Conservation (phyloP, 2,113 vertebrate genomes). For the Athene cunicularia region DNA sequence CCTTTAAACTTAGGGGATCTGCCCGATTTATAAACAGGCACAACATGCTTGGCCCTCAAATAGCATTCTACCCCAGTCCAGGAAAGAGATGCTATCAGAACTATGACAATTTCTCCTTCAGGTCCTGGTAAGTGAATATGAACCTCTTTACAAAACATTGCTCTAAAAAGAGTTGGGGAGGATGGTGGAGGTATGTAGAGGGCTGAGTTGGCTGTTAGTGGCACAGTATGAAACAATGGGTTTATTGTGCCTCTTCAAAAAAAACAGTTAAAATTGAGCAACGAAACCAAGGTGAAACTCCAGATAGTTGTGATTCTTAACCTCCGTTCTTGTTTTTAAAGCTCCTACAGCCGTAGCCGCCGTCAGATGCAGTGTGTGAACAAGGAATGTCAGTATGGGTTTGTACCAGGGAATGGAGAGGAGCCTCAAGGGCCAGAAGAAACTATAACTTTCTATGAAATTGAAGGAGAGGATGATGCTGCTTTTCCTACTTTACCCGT, state of each 20-base stretch:
- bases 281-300: not conserved
- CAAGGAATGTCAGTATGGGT: constrained; percentile 83
- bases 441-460: constrained; percentile 79
- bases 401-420: constrained; percentile 70
- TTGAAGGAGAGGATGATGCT: constrained; percentile 77
- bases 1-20: constrained; percentile 69
- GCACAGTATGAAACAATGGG: not conserved
- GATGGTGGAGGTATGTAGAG: not conserved
- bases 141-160: not conserved
- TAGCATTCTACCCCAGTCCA: constrained; percentile 73
- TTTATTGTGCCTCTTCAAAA: not conserved
- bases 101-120: constrained; percentile 79
- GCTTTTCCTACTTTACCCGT: constrained; percentile 78
- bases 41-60: constrained; percentile 72
- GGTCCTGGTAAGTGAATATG: constrained; percentile 71
- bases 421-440: constrained; percentile 78
- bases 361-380: constrained; percentile 78
- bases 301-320: not conserved
- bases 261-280: rapidly evolving
- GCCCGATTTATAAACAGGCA: constrained; percentile 76
- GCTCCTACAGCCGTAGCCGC: constrained; percentile 76
- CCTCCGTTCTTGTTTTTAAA: not conserved
- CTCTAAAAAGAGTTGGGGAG: not conserved
- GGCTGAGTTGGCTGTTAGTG: not conserved
- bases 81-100: constrained; percentile 80